phyloP scores from a whole-genome alignment of 2,888 invertebrate species.

The Caenorhabditis virilis region DNA sequence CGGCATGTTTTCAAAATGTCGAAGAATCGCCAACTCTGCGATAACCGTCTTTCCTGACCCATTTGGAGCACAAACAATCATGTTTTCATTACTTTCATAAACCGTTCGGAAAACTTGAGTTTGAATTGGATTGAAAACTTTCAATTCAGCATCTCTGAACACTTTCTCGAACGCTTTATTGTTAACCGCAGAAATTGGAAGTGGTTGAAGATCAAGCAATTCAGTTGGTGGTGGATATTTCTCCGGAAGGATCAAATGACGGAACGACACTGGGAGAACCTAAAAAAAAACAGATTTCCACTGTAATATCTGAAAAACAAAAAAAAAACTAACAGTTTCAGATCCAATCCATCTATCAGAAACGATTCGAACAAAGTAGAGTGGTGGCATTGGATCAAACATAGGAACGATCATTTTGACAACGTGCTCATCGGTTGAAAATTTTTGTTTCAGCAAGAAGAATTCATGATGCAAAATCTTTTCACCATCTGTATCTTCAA shows the following conservation, averaged over 20 bases:
- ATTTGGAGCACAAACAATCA: constrained; percentile 79
- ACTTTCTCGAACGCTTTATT: constrained; percentile 84
- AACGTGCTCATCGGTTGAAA: constrained; percentile 88
- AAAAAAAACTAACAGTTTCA: too few relatives aligned
- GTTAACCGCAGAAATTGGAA: constrained; percentile 86
- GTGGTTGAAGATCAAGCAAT: constrained; percentile 90
- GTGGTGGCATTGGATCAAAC: constrained; percentile 96
- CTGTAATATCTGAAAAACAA: too few relatives aligned
- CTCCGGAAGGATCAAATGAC: constrained; percentile 94
- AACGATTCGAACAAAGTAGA: constrained; percentile 83
- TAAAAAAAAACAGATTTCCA: too few relatives aligned
- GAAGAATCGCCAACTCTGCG: constrained; percentile 91
- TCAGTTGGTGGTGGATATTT: constrained; percentile 98
- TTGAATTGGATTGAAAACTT: constrained; percentile 97
- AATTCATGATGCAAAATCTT: constrained; percentile 89
- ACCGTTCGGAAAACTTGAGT: constrained; percentile 98
- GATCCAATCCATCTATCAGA: constrained; percentile 73
- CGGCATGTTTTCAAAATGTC: constrained; percentile 77
- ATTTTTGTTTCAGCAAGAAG: constrained; percentile 89
- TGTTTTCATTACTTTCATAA: constrained; percentile 91
- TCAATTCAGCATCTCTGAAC: constrained; percentile 81
- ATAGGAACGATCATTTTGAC: constrained; percentile 98
- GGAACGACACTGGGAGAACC: constrained; percentile 91
- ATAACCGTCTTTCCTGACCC: constrained; percentile 78
- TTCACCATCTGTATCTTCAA: constrained; percentile 75